Conservation (phyloP, 2,888 invertebrate species). For the Drosophila suboccidentalis region DNA sequence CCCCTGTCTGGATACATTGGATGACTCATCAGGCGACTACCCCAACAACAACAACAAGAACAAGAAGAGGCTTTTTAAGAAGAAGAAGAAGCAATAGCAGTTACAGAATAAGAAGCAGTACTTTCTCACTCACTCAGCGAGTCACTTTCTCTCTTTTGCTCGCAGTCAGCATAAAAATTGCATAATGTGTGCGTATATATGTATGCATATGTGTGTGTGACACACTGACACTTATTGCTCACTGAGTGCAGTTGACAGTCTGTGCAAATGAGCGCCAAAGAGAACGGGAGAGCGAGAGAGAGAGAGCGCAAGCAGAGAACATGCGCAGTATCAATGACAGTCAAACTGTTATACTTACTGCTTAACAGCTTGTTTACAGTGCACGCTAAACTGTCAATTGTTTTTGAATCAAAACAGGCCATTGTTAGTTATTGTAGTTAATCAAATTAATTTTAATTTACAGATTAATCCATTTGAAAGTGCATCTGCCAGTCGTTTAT, state of each 20-base stretch:
- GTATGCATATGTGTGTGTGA: slow-evolving; percentile 55
- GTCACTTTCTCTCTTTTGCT: slow-evolving; percentile 52
- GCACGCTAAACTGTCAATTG: slow-evolving; percentile 45
- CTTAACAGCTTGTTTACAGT: slow-evolving; percentile 68
- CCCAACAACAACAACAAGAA: slow-evolving; percentile 40
- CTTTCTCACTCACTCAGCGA: slow-evolving; percentile 37
- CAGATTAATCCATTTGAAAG: neutral
- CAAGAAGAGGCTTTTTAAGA: slow-evolving; percentile 14
- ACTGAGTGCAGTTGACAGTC: slow-evolving; percentile 42
- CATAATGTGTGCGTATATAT: slow-evolving; percentile 63
- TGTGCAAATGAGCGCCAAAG: slow-evolving; percentile 16
- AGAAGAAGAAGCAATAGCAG: slow-evolving; percentile 19
- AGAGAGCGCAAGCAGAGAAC: slow-evolving; percentile 20
- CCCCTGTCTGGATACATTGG: slow-evolving; percentile 1
- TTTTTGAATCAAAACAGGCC: neutral
- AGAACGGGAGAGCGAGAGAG: slow-evolving; percentile 19
- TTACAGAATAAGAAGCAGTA: slow-evolving; percentile 26
- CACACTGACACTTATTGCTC: slow-evolving; percentile 83
- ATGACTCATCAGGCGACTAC: slow-evolving; percentile 61
- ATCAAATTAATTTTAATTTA: too few relatives aligned
- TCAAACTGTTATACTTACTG: slow-evolving; percentile 62
- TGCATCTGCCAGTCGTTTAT: slow-evolving; percentile 30
- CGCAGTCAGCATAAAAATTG: slow-evolving; percentile 69
- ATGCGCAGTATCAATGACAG: slow-evolving; percentile 54
- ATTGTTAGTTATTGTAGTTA: neutral